A percentile compares a stretch with the other conserved stretches of the same genome.
Conservation (phyloP, 2,113 vertebrate species). For the Gasterosteus nipponicus region DNA sequence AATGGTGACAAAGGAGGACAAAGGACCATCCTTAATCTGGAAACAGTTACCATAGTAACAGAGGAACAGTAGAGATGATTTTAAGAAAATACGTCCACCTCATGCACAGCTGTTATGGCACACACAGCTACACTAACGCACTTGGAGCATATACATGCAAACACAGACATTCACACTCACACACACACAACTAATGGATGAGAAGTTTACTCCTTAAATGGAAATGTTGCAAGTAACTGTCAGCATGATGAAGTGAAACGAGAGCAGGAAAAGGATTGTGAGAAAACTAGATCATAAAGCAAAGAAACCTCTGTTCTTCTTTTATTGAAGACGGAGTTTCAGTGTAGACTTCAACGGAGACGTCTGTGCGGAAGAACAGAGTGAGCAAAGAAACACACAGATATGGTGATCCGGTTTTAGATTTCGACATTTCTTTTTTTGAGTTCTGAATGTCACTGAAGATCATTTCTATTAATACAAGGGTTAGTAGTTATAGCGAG, state of each 20-base stretch:
- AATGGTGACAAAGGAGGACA: constrained; percentile 45
- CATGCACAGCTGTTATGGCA: background rate
- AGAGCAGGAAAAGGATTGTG: background rate
- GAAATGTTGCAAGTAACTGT: constrained; percentile 26
- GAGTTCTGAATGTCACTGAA: background rate
- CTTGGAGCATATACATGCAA: background rate
- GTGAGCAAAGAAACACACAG: background rate
- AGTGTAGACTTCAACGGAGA: background rate
- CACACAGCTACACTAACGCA: constrained; percentile 10
- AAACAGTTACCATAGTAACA: constrained; percentile 71
- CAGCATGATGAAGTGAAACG: constrained; percentile 22
- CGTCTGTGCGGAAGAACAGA: background rate
- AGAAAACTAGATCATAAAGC: constrained; percentile 22
- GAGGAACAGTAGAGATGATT: constrained; percentile 55
- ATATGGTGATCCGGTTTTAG: background rate
- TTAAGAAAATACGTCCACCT: constrained; percentile 46
- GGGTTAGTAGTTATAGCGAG: background rate
- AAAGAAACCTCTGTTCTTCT: background rate
- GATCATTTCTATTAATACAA: background rate
- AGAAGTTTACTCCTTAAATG: constrained; percentile 12
- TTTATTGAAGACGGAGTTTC: constrained; percentile 7
- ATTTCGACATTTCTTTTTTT: background rate
- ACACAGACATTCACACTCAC: constrained; percentile 10
- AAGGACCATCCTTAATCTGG: constrained; percentile 59
- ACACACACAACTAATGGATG: background rate